Base-by-base conservation (phyloP, 1,140 invertebrate species). In the Dryas iulia region DNA sequence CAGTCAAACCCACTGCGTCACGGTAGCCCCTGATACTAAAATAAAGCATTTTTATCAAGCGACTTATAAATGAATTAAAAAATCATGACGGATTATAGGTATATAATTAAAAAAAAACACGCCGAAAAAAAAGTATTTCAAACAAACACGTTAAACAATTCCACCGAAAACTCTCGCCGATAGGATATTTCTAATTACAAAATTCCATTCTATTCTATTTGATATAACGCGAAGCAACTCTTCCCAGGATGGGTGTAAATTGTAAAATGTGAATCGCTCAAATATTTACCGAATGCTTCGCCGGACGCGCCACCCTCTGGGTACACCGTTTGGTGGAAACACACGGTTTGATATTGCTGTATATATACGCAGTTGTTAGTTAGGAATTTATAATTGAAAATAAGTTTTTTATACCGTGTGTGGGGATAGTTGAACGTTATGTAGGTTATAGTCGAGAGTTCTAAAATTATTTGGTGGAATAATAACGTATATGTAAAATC, bases 261-360 rank as follows among this genome's bases (percentile, higher is more conserved):
- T 84, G 80, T 84, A 83, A 82, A 87, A 83, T 81, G 82, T 80
- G 79, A 78, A 85, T 84, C 68, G 73, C 75, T 86, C 79, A 87
- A 87, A 86, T 87, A 86, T 85, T 86, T 86, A 87, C 77, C 66
- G 58, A 76, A 73, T 77, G 75, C 79, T 82, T 76, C 56, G 71
- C 79, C 30, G 79, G 78, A 83, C 81, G 62, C 66, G 70, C 47
- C 69, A 71, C 52, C 57, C 66, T 58, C 69, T 54, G 60, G 59
- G 58, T 66, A 71, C 62, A 67, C 59, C 21, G 54, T 68, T 66
- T 59, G 6, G 6, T 35, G 12, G 11, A 57, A 73, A 74, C 47
- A 73, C 66, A 80, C 76, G 72, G 59, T 26, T 21, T 2, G 30
- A n/a, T 63, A 57, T 66, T 66, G 23, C 14, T n/a, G n/a, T 14